Percentiles rank a stretch among this genome's conserved stretches.
Conservation (phyloP, 1,140 invertebrate genomes). For the Goniozus legneri region DNA sequence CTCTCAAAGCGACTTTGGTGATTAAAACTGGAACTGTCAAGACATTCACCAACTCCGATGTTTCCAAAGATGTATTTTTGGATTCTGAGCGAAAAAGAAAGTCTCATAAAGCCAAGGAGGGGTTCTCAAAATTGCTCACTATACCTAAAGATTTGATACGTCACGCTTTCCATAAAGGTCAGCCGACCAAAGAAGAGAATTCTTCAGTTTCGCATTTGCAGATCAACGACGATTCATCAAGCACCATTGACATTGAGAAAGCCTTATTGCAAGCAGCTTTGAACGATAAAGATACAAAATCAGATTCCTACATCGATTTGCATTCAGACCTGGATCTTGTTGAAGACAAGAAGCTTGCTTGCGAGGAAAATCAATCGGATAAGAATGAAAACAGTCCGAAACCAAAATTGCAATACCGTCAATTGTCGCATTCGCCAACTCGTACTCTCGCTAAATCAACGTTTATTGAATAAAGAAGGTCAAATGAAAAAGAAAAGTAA, state of each 20-base stretch:
- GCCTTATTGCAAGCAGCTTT: not conserved
- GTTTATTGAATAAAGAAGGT: constrained; percentile 14
- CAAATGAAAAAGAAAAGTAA: too few species aligned
- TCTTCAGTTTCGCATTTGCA: constrained; percentile 2
- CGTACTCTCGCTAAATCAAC: constrained; percentile 8
- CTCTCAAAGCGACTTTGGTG: constrained; percentile 43
- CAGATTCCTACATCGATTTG: too few species aligned
- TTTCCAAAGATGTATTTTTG: constrained; percentile 28
- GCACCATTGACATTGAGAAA: not conserved
- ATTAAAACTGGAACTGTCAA: constrained; percentile 45
- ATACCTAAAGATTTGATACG: constrained; percentile 47
- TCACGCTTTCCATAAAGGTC: constrained; percentile 40
- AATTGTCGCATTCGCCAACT: constrained; percentile 15
- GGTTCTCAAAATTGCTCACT: constrained; percentile 41
- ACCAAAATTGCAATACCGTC: constrained; percentile 2
- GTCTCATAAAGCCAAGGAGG: constrained; percentile 31
- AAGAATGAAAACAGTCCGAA: too few species aligned
- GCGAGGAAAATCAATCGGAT: not conserved
- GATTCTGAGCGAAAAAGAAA: constrained; percentile 14
- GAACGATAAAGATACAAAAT: not conserved
- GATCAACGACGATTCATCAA: not conserved
- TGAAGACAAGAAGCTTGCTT: not conserved
- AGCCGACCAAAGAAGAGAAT: constrained; percentile 18
- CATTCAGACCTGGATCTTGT: too few species aligned
- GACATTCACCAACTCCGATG: constrained; percentile 30